Percentiles rank a stretch among this genome's conserved stretches.
phyloP scores from a whole-genome alignment of 1,140 invertebrate genomes.

The Lysiphlebus fabarum region DNA sequence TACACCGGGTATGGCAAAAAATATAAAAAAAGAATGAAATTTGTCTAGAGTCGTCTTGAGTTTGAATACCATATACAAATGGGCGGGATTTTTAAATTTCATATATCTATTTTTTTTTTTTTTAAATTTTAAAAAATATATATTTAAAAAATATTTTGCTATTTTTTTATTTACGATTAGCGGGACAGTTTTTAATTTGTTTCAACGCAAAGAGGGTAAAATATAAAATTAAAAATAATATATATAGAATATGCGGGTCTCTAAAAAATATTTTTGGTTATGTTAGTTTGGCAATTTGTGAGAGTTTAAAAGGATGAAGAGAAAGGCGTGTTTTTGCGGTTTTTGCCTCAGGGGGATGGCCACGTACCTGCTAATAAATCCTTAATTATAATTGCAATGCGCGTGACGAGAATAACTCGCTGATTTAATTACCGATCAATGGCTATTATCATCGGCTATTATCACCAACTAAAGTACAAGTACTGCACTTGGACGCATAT shows the following conservation, averaged over 20 bases:
- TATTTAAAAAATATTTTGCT: constrained; percentile 15
- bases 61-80: no score
- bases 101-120: no score
- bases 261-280: constrained; percentile 7
- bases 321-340: constrained; percentile 52
- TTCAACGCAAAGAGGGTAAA: constrained; percentile 43
- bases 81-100: no score
- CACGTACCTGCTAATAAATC: constrained; percentile 52
- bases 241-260: constrained; percentile 18
- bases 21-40: no score
- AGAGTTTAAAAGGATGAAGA: constrained; percentile 23
- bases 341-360: constrained; percentile 34
- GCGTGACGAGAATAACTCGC: constrained; percentile 55
- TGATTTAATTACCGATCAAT: constrained; percentile 55
- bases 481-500: no score
- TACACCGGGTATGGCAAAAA: no score
- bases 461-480: constrained; percentile 3
- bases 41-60: no score
- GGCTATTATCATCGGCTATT: constrained; percentile 27
- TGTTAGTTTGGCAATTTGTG: no score
- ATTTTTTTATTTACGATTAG: constrained; percentile 54
- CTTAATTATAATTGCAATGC: constrained; percentile 57
- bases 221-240: constrained; percentile 20
- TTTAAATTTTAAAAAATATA: no score
- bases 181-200: constrained; percentile 59